Base-by-base conservation (phyloP, 92 coral and sea anemone species). In the Bergia puertoricense region DNA sequence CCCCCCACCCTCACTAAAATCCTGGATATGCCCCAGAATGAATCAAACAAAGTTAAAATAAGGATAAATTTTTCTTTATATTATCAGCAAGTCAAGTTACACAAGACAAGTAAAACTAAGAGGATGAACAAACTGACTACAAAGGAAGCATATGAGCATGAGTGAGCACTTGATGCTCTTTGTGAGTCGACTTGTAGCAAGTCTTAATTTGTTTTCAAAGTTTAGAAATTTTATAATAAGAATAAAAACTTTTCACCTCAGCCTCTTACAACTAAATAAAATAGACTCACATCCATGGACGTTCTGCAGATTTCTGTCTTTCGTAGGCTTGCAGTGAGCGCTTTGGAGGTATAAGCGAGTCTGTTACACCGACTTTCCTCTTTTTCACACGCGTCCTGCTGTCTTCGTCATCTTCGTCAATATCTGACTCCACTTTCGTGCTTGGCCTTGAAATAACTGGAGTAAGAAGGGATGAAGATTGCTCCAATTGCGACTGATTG, bases 291-390 rank as follows among this genome's bases (percentile, higher is more conserved):
- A 84, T 77, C 92, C 92, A 82, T 10, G 92, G 88, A 51, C 78
- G 91, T 11, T 91, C 96, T 18, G 76, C 79, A 36, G 50, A 79
- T 23, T 86, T 88, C 39, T 95, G 99, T 84, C 91, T 91, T 80
- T 91, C 97, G 81, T 88, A 97, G 15, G 99, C 97, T 79, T 89
- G 85, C 93, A 95, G 50, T 11, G 99, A 90, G 42, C 95, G 92
- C 93, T 95, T 97, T 14, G 99, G 99, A 37, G 99, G 99, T 56
- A 97, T 86, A 8, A 97, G 94, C 13, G 99, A 94, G 88, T 97
- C 96, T 23, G 90, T 97, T 38, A 95, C 93, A 1, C 99, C 99
- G 22, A 93, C 80, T 79, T 92, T 92, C 54, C 95, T 89, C 68
- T 96, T 96, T 76, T 92, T 90, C 54, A 76, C 90, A 74, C 88